Base-by-base conservation (phyloP, 2,797 vertebrate genomes). In the Sarcoramphus papa region DNA sequence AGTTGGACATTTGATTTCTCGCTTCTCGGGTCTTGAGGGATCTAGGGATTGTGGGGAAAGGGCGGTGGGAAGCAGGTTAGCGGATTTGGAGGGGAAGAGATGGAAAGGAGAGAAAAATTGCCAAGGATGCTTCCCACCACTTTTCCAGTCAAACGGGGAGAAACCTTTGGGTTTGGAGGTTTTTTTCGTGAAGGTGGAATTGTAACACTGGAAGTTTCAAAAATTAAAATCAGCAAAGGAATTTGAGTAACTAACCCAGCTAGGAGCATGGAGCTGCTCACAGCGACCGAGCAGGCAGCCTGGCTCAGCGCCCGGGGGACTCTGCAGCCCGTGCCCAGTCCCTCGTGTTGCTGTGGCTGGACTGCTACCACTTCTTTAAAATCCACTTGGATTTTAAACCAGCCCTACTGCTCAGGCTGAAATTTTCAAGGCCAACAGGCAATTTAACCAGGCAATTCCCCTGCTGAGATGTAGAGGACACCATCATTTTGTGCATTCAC, bases 1-100 rank as follows among this genome's bases (percentile, higher is more conserved):
- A 21, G 99, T 99, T 3, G 99, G 99, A 94, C 99, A 99, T 98
- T 99, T 99, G 98, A 99, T 99, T 97, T 99, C 99, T 90, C 99
- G 96, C 94, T 99, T 99, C 98, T 99, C 99, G 1, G 99, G 98
- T 97, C 99, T 98, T 27, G 98, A 98, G 88, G 99, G 98, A 98
- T 99, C 99, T 99, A 92, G 91, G 47, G 87, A 62, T 94, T 18
- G 85, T 25, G 20, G 24, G 72, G 47, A 77, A 72, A 90, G 22
- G 25, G 31, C 1, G 0, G 43, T 8, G 25, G n/a, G 47, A 83
- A 63, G 31, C 14, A 51, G 17, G 22, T 92, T 43, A 87, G 53
- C 2, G 2, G 25, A 31, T 87, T 67, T 45, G n/a, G 53, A 73
- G 30, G 12, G 27, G 19, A 47, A 64, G 8, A 33, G 6, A 31